Percentiles rank a stretch among this genome's conserved stretches.
These are phyloP conservation scores for Paguma larvata DNA, from an alignment of 2,797 vertebrate species.

Conservation along the genomic window DNA sequence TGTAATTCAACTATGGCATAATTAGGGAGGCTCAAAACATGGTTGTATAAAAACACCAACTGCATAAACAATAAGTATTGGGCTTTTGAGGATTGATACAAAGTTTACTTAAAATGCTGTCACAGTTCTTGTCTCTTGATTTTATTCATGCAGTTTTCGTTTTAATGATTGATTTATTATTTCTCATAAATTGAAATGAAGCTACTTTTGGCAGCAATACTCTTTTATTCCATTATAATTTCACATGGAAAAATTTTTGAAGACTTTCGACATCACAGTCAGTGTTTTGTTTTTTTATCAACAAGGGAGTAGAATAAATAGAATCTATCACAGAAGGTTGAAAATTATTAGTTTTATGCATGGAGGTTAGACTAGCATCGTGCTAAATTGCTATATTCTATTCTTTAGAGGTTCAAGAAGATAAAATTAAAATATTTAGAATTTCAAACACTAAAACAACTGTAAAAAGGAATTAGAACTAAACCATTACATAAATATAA, in stretches of 20 bases:
- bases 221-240: constrained; percentile 73
- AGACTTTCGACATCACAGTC: neutral
- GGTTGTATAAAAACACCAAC: constrained; percentile 82
- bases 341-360: constrained; percentile 48
- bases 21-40: constrained; percentile 83
- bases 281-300: constrained; percentile 17
- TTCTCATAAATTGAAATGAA: constrained; percentile 82
- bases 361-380: constrained; percentile 52
- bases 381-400: constrained; percentile 6
- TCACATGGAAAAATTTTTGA: constrained; percentile 55
- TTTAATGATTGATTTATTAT: constrained; percentile 81
- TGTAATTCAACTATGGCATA: constrained; percentile 85
- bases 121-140: constrained; percentile 71
- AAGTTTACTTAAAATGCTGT: constrained; percentile 76
- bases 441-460: neutral
- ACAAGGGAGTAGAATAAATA: constrained; percentile 39
- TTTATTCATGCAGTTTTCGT: constrained; percentile 73
- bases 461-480: neutral
- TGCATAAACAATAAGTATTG: constrained; percentile 84
- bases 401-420: constrained; percentile 12
- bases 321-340: constrained; percentile 54
- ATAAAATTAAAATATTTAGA: constrained; percentile 45
- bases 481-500: neutral
- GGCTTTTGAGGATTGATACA: constrained; percentile 73
- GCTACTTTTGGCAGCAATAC: constrained; percentile 64